A percentile compares a stretch with the other conserved stretches of the same genome.
Evolutionary conservation across 2,888 invertebrate species (phyloP).

Genomic region (Antheraea yamamai): DNA sequence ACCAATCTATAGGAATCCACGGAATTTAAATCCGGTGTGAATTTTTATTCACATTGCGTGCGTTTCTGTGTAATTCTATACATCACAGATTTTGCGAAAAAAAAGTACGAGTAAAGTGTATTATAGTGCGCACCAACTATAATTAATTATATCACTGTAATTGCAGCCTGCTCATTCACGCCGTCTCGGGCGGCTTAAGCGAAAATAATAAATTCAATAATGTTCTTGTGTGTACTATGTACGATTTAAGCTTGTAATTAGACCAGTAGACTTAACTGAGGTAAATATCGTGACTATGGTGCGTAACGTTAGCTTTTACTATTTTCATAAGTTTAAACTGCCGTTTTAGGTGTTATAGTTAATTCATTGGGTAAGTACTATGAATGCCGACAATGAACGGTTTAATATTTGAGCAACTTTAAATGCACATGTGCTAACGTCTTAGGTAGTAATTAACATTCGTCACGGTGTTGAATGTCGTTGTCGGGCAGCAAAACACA

Average conservation of each 20-base stretch:
- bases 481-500: neutral
- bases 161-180: neutral
- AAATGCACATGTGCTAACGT: conserved; percentile 7
- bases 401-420: conserved; percentile 17
- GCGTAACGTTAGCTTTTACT: conserved; percentile 53
- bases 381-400: conserved; percentile 17
- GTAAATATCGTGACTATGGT: conserved; percentile 42
- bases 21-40: too few species aligned
- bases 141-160: conserved; percentile 20
- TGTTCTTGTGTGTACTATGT: conserved; percentile 31
- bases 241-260: conserved; percentile 59
- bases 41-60: too few species aligned
- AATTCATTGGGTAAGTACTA: conserved; percentile 21
- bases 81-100: too few species aligned
- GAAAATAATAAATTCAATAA: neutral
- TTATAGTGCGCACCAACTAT: neutral
- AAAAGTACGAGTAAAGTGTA: too few species aligned
- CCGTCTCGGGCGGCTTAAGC: neutral
- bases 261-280: conserved; percentile 33
- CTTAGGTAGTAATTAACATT: neutral
- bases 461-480: conserved; percentile 3
- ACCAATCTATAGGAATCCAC: too few species aligned
- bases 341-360: conserved; percentile 20
- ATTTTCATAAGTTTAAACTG: conserved; percentile 38
- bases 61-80: too few species aligned